Percentiles rank a stretch among this genome's conserved stretches.
These are phyloP conservation scores for Rhinogobio ventralis DNA, from an alignment of 2,797 vertebrate genomes.

Conservation along the genomic window DNA sequence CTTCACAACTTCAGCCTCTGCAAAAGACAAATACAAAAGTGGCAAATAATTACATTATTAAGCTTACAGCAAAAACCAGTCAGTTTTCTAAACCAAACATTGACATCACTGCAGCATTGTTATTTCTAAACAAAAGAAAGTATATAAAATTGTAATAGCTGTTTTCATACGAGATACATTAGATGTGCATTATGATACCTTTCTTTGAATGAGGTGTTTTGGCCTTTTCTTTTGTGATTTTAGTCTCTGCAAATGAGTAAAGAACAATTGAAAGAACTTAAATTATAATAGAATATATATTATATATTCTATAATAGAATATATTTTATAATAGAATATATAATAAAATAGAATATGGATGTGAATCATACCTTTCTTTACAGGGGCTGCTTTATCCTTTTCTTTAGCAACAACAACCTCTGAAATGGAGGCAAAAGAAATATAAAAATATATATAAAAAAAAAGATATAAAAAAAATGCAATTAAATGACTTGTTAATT, in stretches of 20 bases:
- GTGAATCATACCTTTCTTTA: neutral
- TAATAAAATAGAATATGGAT: neutral
- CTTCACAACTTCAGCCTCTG: slow-evolving; percentile 37
- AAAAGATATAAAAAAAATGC: no score
- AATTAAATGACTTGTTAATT: neutral
- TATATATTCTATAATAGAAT: no score
- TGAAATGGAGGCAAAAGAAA: neutral
- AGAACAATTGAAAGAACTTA: neutral
- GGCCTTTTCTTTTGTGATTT: slow-evolving; percentile 9
- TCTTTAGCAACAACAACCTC: neutral
- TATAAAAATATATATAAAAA: neutral
- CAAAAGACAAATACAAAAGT: slow-evolving; percentile 29
- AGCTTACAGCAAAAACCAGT: neutral
- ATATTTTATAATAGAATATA: no score
- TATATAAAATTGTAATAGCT: slow-evolving; percentile 5
- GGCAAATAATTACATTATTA: neutral
- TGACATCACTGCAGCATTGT: neutral
- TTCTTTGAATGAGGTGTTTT: slow-evolving; percentile 53
- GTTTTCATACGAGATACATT: slow-evolving; percentile 11
- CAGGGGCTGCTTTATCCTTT: neutral
- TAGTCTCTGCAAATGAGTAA: neutral
- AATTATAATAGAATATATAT: neutral
- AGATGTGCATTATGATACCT: slow-evolving; percentile 63
- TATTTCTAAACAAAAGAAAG: neutral
- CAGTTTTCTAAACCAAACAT: neutral